Base-by-base conservation (phyloP, 2,888 invertebrate genomes). In the Zaprionus bogoriensis region DNA sequence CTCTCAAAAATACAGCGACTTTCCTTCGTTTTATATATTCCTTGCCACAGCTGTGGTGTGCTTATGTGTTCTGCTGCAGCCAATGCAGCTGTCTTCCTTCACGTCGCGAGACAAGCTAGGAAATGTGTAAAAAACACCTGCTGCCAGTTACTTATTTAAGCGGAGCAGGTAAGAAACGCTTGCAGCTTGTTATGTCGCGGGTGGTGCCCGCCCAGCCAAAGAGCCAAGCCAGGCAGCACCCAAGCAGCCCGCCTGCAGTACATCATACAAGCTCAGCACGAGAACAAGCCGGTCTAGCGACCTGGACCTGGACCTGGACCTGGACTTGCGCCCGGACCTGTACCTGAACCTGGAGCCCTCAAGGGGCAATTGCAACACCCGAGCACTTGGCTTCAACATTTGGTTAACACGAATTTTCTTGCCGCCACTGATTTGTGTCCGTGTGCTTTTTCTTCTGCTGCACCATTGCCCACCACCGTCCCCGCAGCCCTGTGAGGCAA, bases 91-190 rank as follows among this genome's bases (percentile, higher is more conserved):
- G 77, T 79, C 87, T 81, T 64, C 71, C 61, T 85, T 85, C 80
- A 73, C 51, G 70, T 69, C 76, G 87, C 83, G 72, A 72, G 75
- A 67, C 87, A 67, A 64, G 77, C 77, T 64, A 74, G 79, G 65
- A 74, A 82, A 87, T 72, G 88, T 87, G 87, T 83, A 87, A 83
- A 87, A 87, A 83, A 88, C 82, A 83, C 88, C 82, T 83, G 82
- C 82, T 87, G 88, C 85, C 71, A 87, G 71, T 87, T 83, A 58
- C 52, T 58, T 51, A 77, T 87, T 81, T 80, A 77, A 71, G 65
- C 71, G 66, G 67, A 57, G 63, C 78, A 59, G 52, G 64, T 44
- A 60, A 63, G 50, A 73, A 60, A 36, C 44, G 55, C 74, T 55
- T 39, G 7, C 53, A 52, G 57, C 68, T 68, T 68, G 74, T 68